Evolutionary conservation across 53 echinoderm and acorn worm species (phyloP), one percentile per base, ranked within the genome.

Genomic region (Astropecten irregularis): DNA sequence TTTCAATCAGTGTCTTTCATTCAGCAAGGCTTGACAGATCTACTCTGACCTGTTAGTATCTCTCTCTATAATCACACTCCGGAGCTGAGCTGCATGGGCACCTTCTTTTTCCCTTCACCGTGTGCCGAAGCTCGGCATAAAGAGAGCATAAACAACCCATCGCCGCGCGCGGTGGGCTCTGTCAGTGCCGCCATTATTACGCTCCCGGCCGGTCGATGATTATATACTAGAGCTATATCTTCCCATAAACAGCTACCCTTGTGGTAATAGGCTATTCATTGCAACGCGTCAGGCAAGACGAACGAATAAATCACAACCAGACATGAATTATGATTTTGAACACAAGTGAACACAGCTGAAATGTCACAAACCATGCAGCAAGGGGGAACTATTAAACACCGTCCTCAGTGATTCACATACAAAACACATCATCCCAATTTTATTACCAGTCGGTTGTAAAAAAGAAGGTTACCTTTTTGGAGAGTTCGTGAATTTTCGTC

Each of bases 381-480:
- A n/a, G n/a, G n/a, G n/a, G n/a, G n/a, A n/a, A n/a, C n/a, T n/a
- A n/a, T n/a, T n/a, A n/a, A n/a, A n/a, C n/a, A n/a, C n/a, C n/a
- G n/a, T n/a, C n/a, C n/a, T n/a, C n/a, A n/a, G n/a, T n/a, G n/a
- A n/a, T n/a, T n/a, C n/a, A n/a, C n/a, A n/a, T n/a, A n/a, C n/a
- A n/a, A n/a, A n/a, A n/a, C n/a, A n/a, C n/a, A n/a, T n/a, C n/a
- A n/a, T n/a, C n/a, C n/a, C n/a, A n/a, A n/a, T n/a, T n/a, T n/a
- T n/a, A n/a, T n/a, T n/a, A n/a, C n/a, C n/a, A n/a, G n/a, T n/a
- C n/a, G n/a, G n/a, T n/a, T n/a, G n/a, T n/a, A n/a, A n/a, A n/a
- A n/a, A n/a, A n/a, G n/a, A n/a, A n/a, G n/a, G 88, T 88, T 63
- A 91, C 91, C 88, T 88, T 83, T 35, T 76, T 46, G 4, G 91